Evolutionary conservation across 2,797 vertebrate genomes (phyloP), one percentile per base, ranked within the genome.

Genomic region (Micropoecilia bifurca): DNA sequence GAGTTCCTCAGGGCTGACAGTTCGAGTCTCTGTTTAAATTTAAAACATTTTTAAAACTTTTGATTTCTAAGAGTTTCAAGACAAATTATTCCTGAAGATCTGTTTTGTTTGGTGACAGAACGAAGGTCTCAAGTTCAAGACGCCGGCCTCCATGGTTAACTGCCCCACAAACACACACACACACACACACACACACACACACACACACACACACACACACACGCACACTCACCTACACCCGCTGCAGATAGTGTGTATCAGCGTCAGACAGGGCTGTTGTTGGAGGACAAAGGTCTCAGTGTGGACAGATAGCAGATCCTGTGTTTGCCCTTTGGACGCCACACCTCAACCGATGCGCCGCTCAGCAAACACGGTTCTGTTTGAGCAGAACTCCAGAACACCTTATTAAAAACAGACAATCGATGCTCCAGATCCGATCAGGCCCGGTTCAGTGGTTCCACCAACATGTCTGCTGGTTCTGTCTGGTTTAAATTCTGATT

Each of bases 271-370:
- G 46, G 79, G 74, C 83, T 77, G 84, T 73, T 85, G 83, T 78
- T 82, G 73, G 79, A 80, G 91, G 88, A 89, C 92, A 92, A 93
- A 93, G 90, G 92, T 93, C 87, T 76, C 53, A 83, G 61, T 83
- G 75, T 83, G 71, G 75, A 78, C 45, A 93, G 92, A 93, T 91
- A 91, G 85, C 85, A 85, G 84, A 91, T 91, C 83, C 83, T 83
- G 77, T 28, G 76, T 89, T 74, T 30, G 88, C 87, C 86, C 93
- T 94, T 94, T 94, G 93, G 88, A 91, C 93, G 66, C 91, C 93
- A 88, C 92, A 91, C 92, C 92, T 90, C 81, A 91, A 87, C 85
- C 55, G 80, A 80, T 85, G 77, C 77, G 80, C 85, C 83, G 79
- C 47, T 80, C 83, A 72, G 80, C 79, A 84, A 84, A 82, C 80